Evolutionary conservation across 2,888 invertebrate species (phyloP).

Genomic region (Mystacides longicornis): DNA sequence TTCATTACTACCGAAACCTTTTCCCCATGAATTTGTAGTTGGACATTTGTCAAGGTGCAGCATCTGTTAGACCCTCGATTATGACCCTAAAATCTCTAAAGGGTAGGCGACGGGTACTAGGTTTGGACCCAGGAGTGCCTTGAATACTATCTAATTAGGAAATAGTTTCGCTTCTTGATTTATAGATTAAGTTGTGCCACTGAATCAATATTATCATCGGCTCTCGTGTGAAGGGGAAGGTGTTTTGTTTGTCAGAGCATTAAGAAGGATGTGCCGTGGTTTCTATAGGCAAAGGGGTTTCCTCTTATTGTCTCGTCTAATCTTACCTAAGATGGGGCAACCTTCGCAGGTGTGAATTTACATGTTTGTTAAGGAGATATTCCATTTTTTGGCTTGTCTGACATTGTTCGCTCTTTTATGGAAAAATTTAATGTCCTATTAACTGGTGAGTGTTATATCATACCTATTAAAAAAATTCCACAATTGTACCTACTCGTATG

Average conservation of each 20-base stretch:
- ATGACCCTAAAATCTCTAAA: conserved; percentile 27
- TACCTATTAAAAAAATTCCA: too few relatives aligned
- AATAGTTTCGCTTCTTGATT: conserved; percentile 54
- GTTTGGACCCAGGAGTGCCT: conserved; percentile 25
- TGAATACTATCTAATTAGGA: conserved; percentile 53
- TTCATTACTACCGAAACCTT: conserved; percentile 20
- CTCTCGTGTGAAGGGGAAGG: background rate
- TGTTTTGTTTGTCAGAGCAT: conserved; percentile 4
- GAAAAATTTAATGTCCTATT: too few relatives aligned
- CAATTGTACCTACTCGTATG: too few relatives aligned
- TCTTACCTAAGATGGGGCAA: too few relatives aligned
- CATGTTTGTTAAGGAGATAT: too few relatives aligned
- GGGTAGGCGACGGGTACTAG: conserved; percentile 14
- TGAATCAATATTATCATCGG: conserved; percentile 19
- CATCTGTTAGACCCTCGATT: conserved; percentile 24
- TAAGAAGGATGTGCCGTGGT: conserved; percentile 1
- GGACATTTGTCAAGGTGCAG: conserved; percentile 25
- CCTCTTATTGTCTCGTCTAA: too few relatives aligned
- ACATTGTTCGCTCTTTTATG: too few relatives aligned
- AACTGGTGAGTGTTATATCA: too few relatives aligned
- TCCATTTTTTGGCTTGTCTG: too few relatives aligned
- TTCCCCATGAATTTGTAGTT: conserved; percentile 23
- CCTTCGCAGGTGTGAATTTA: too few relatives aligned
- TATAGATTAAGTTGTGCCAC: conserved; percentile 47
- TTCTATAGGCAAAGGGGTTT: too few relatives aligned